Base-by-base conservation (phyloP, 2,797 vertebrate genomes). In the Periparus ater region DNA sequence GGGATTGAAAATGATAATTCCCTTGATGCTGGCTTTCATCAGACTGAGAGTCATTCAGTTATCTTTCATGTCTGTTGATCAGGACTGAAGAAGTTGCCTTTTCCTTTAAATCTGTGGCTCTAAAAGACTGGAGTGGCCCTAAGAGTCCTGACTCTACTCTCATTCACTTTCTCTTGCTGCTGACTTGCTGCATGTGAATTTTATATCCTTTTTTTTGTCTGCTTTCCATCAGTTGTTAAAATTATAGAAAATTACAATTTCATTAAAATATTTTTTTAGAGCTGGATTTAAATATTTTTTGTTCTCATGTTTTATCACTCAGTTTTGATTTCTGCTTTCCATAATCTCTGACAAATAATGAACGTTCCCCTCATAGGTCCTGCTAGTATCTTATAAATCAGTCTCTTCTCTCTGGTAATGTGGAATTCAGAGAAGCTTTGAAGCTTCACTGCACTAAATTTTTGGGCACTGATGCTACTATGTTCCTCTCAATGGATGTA, bases 1-100 rank as follows among this genome's bases (percentile, higher is more conserved):
- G 53, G 76, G 83, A 82, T 90, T 95, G 93, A 91, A 79, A 73
- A 86, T 3, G 1, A 29, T 85, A 91, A 94, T 91, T 94, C 79
- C 85, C 66, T 53, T 0, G 0, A 63, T 20, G 29, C 74, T 82
- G 90, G 30, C 51, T 94, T 95, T 91, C 91, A 73, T 91, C 85
- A 78, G 48, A 36, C 51, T 60, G 63, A 89, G 74, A 60, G 19
- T 89, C 77, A 91, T 86, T 79, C 67, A 76, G 21, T 93, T 93
- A 73, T 82, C 60, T 91, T 94, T 57, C 63, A 38, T 0, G 4
- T 90, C 60, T 88, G 63, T 83, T 85, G 68, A 65, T 45, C 48
- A 71, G 48, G 26, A 50, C 58, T 85, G 63, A 47, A 68, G 61
- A 88, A 91, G 51, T 63, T 91, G 51, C 25, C 22, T 93, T 93